Base-by-base conservation (phyloP, 35 echinoderm and acorn worm genomes). In the Lytechinus pictus region DNA sequence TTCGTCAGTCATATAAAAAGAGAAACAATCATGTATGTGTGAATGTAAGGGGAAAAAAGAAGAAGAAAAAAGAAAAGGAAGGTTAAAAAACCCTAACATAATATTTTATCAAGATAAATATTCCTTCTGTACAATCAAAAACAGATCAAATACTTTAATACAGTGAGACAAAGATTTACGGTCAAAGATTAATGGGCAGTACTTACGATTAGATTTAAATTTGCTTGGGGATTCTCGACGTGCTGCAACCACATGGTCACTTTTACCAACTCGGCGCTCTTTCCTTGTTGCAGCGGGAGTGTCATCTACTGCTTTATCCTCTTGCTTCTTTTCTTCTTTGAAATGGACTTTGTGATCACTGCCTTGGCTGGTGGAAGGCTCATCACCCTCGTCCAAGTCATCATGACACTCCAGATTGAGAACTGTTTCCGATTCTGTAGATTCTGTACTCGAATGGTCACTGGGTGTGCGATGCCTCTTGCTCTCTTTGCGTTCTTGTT, bases 331-430 rank as follows among this genome's bases (percentile, higher is more conserved):
- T 52, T 29, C 88, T 52, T 90, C 28, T 27, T 90, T 51, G 27
- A 90, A 90, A 21, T 90, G 88, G 11, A 90, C 88, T 90, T 90
- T 54, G 24, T 90, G 88, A 90, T 90, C 88, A 54, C 88, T 90
- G 3, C 79, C 10, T 86, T 9, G 3, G 4, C 10, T 52, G 86
- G 5, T 54, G 9, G 56, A 58, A 28, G 19, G 51, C 52, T 53
- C 94, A n/a, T 52, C 27, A 54, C 1, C 87, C 51, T 27, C 57
- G 57, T 16, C 28, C n/a, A 54, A 52, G 88, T 33, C 88, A 24
- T 90, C 88, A 52, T 90, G 29, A 14, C 88, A 44, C 11, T 54
- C 88, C 33, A 90, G 28, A 28, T 90, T 90, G 27, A 90, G 10
- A 21, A 90, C 88, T 12, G 52, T 90, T 90, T 90, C 88, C 10